Percentiles rank a stretch among this genome's conserved stretches.
phyloP scores from a whole-genome alignment of 2,888 invertebrate species.

The Brachycybe producta region DNA sequence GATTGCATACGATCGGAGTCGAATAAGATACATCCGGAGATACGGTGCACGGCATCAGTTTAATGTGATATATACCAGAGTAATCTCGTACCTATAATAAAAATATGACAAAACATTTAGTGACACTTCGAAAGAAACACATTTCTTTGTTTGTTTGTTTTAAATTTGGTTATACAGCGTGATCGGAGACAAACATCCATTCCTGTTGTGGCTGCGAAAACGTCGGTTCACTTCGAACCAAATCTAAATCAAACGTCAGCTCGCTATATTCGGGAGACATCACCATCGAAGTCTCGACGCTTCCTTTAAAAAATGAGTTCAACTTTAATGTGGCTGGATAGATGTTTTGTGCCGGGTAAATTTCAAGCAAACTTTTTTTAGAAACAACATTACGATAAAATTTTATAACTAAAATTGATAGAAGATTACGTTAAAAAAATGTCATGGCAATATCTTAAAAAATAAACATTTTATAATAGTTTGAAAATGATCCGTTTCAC shows the following conservation, averaged over 20 bases:
- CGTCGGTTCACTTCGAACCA: conserved; percentile 28
- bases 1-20: conserved; percentile 28
- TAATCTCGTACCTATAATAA: conserved; percentile 31
- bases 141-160: conserved; percentile 4
- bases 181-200: conserved; percentile 33
- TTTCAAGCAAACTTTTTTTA: too few species aligned
- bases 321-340: too few species aligned
- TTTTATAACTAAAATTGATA: too few species aligned
- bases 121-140: neutral
- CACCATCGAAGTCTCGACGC: conserved; percentile 27
- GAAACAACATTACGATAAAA: too few species aligned
- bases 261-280: conserved; percentile 29
- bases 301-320: conserved; percentile 22
- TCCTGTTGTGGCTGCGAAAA: conserved; percentile 25
- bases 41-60: conserved; percentile 30
- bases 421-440: too few species aligned
- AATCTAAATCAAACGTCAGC: conserved; percentile 29
- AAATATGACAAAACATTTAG: neutral
- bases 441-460: too few species aligned
- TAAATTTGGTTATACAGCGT: conserved; percentile 26
- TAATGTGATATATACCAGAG: conserved; percentile 31
- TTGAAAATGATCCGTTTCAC: too few species aligned
- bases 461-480: too few species aligned
- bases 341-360: too few species aligned
- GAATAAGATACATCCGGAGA: conserved; percentile 25